phyloP scores from a whole-genome alignment of 2,797 vertebrate species.

The Onychomys leucogaster region DNA sequence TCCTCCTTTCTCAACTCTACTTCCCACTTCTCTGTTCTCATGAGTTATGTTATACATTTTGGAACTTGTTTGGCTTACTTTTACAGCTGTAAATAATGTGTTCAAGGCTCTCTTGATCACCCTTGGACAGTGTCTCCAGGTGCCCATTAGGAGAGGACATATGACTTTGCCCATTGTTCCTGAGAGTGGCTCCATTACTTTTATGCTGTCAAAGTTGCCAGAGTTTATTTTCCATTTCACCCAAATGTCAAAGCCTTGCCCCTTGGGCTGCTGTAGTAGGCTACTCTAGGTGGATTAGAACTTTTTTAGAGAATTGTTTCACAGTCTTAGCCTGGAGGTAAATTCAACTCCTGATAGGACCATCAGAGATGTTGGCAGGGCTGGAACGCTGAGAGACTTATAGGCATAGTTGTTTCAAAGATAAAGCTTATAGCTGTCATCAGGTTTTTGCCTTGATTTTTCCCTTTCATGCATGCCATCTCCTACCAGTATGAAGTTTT shows the following conservation, averaged over 20 bases:
- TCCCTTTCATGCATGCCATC: background rate
- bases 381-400: background rate
- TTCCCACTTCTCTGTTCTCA: background rate
- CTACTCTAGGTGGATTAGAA: background rate
- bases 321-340: background rate
- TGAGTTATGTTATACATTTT: background rate
- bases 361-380: background rate
- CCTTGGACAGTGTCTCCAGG: background rate
- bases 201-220: background rate
- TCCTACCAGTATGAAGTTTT: background rate
- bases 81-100: background rate
- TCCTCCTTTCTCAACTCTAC: background rate
- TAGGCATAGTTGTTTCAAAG: background rate
- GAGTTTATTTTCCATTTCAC: background rate
- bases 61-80: constrained; percentile 30
- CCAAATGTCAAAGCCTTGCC: background rate
- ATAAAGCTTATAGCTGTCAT: background rate
- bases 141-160: background rate
- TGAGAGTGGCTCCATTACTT: background rate
- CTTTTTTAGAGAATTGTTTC: background rate
- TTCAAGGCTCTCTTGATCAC: background rate
- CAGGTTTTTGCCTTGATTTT: background rate
- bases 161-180: background rate
- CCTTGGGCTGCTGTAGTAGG: accelerated
- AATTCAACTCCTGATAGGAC: background rate